Percentiles rank a stretch among this genome's conserved stretches.
Conservation (phyloP, 2,113 vertebrate species). For the Mormyrus iriodes region DNA sequence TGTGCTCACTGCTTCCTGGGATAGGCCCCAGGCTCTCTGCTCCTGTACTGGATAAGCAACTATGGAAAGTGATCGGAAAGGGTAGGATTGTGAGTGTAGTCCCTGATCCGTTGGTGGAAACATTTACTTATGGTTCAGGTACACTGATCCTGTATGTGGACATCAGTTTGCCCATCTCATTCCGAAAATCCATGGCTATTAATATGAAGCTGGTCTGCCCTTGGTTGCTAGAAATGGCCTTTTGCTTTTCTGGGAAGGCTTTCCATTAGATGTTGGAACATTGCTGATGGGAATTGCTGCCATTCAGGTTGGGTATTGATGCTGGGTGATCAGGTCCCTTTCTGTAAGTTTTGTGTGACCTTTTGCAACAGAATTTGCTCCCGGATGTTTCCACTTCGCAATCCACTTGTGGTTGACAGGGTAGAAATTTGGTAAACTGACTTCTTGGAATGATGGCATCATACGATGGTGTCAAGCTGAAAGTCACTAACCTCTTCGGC, state of each 20-base stretch:
- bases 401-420: not conserved
- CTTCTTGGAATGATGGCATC: not conserved
- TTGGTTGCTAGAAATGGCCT: not conserved
- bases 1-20: not conserved
- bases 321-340: not conserved
- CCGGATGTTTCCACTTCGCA: not conserved
- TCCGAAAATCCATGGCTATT: not conserved
- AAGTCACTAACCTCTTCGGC: not conserved
- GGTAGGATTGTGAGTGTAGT: not conserved
- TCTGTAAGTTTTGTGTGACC: not conserved
- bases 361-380: not conserved
- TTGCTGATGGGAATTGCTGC: not conserved
- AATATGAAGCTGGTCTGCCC: not conserved
- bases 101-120: not conserved
- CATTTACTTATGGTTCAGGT: not conserved
- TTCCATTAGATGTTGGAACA: not conserved
- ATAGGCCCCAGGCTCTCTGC: not conserved
- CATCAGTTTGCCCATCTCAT: not conserved
- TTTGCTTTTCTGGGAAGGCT: not conserved
- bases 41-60: not conserved
- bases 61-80: not conserved
- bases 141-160: not conserved
- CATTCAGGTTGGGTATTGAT: not conserved
- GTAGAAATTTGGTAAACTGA: not conserved
- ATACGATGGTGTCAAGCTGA: not conserved